Base-by-base conservation (phyloP, 2,113 vertebrate genomes). In the Pterocles orientalis region DNA sequence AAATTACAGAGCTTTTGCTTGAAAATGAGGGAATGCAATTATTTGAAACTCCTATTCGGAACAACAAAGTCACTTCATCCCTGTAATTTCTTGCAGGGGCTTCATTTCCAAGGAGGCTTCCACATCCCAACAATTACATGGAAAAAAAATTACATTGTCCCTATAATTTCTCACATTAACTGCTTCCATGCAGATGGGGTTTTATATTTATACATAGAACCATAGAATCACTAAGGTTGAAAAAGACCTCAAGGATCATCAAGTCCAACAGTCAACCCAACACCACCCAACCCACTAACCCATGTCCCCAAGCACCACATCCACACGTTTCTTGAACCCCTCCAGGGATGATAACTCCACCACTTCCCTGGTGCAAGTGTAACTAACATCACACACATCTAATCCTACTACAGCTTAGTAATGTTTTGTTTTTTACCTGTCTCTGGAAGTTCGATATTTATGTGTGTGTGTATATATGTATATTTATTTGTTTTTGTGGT, bases 391-490 rank as follows among this genome's bases (percentile, higher is more conserved):
- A 82, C 53, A 10, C 36, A 61, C 3, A 5, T 41, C 31, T 57
- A 25, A 57, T 76, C 69, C 78, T 45, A 1, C 21, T 31, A 12
- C 24, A 11, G 16, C 10, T 5, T 17, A 31, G 11, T 17, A 47
- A 28, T 7, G 5, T 18, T 51, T 58, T 82, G 41, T 0, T 6
- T 69, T 90, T 85, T 29, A 24, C 33, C 26, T 65, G 9, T 39
- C 36, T 66, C 71, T 88, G 51, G 47, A 88, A 78, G 76, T 14
- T 84, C 34, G 26, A 69, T 4, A 6, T 19, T 5, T 8, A 24
- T 29, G 11, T n/a, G 3, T 43, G 20, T 85, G 26, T 10, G 2
- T 56, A 3, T 69, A 4, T n/a, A 1, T 9, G 10, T n/a, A 5
- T 14, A 50, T 71, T 43, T 66, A 3, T 43, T 80, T 62, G 48